phyloP scores from a whole-genome alignment of 2,797 vertebrate species.

The Sparus aurata region DNA sequence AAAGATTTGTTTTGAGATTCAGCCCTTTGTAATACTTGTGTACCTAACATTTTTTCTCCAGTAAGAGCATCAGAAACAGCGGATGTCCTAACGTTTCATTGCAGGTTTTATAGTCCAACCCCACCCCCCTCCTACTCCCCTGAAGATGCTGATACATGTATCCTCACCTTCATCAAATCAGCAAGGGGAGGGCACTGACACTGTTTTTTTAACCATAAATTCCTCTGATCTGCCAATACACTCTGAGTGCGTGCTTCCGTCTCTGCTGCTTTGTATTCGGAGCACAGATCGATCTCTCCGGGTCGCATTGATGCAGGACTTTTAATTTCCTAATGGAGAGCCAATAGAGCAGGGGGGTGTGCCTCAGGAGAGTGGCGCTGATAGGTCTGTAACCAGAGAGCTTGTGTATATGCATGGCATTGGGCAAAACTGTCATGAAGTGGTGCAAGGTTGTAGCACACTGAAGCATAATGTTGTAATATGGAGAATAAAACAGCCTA shows the following conservation, averaged over 20 bases:
- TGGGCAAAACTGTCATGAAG: slow-evolving; percentile 14
- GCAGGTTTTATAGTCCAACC: not conserved
- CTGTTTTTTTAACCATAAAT: slow-evolving; percentile 42
- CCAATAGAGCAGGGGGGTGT: slow-evolving; percentile 38
- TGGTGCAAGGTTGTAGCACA: slow-evolving; percentile 18
- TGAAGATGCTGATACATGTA: slow-evolving; percentile 7
- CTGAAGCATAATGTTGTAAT: slow-evolving; percentile 1
- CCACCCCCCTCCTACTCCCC: no score
- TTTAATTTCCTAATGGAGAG: slow-evolving; percentile 84
- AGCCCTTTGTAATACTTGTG: not conserved
- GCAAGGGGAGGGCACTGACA: slow-evolving; percentile 11
- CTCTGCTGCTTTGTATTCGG: slow-evolving; percentile 57
- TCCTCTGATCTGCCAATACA: not conserved
- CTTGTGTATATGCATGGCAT: not conserved
- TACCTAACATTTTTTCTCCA: not conserved
- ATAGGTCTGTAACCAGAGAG: slow-evolving; percentile 23
- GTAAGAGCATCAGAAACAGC: slow-evolving; percentile 16
- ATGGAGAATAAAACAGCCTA: not conserved
- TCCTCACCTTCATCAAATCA: slow-evolving; percentile 19
- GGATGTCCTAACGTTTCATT: not conserved
- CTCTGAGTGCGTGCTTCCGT: slow-evolving; percentile 9
- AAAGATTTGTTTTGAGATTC: not conserved
- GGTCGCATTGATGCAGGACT: slow-evolving; percentile 72
- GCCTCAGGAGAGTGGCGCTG: slow-evolving; percentile 11
- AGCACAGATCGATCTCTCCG: slow-evolving; percentile 61